Base-by-base conservation (phyloP, 2,797 vertebrate species). In the Gymnothorax reevesii region DNA sequence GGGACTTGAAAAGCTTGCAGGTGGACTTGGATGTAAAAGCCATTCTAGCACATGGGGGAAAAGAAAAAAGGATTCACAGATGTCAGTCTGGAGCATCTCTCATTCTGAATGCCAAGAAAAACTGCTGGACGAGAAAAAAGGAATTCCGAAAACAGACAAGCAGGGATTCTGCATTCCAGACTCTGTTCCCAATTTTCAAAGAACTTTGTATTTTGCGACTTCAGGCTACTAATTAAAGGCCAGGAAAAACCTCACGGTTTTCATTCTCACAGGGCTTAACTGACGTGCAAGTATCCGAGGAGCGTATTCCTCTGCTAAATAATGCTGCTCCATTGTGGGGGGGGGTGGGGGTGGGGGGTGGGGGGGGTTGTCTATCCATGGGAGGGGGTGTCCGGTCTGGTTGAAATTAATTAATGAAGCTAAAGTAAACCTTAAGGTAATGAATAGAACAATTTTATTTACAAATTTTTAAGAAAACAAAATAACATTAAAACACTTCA, bases 101-200 rank as follows among this genome's bases (percentile, higher is more conserved):
- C 49, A 89, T 88, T 86, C 92, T 92, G 90, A 88, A 82, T 92
- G 93, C 93, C 92, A 93, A 93, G 87, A 93, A 92, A 91, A 94
- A 88, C 91, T 92, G 90, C 69, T 90, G 84, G 84, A 86, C 33
- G 84, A 7, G 83, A 87, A 90, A 60, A 33, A 25, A 89, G 90
- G 90, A 90, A 87, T 90, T 92, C 86, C 88, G 92, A 93, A 90
- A 90, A 90, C 87, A 59, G 82, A 42, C 20, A 12, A 91, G 90
- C 13, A 77, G 89, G 86, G 4, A 87, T 89, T 83, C n/a, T 60
- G 33, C 57, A 60, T 59, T 57, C 27, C 13, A 57, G 54, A 25
- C 20, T 57, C 10, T 54, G 2, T 54, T 33, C 20, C 4, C 20
- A 49, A 5, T 80, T n/a, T 71, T 80, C 75, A 54, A 80, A 80